Conservation (phyloP, 2,797 vertebrate genomes). For the Thaleichthys pacificus region DNA sequence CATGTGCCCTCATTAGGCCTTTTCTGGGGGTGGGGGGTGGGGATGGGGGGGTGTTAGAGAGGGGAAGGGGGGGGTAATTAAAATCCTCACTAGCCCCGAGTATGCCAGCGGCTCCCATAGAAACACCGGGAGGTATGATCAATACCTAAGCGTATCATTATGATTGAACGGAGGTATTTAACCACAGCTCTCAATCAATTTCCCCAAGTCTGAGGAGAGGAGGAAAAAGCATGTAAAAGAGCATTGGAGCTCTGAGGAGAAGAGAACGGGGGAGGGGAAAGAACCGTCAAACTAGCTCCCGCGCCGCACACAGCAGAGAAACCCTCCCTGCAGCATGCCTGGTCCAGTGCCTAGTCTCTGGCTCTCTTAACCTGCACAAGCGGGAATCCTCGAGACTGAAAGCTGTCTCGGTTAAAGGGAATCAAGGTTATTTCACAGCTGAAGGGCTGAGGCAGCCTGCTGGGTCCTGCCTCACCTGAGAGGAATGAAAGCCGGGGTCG, state of each 20-base stretch:
- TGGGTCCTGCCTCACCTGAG: conserved; percentile 7
- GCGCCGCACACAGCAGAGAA: conserved; percentile 50
- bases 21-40: conserved; percentile 35
- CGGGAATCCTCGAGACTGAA: conserved; percentile 8
- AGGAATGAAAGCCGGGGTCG: neutral
- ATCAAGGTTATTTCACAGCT: conserved; percentile 31
- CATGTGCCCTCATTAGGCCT: conserved; percentile 67
- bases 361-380: conserved; percentile 30
- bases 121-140: conserved; percentile 55
- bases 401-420: conserved; percentile 26
- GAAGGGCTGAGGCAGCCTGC: conserved; percentile 40
- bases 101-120: conserved; percentile 53
- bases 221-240: conserved; percentile 41
- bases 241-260: conserved; percentile 29
- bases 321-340: conserved; percentile 12
- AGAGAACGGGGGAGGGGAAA: conserved; percentile 34
- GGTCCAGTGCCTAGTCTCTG: conserved; percentile 19
- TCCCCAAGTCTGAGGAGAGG: conserved; percentile 38
- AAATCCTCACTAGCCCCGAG: conserved; percentile 57
- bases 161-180: conserved; percentile 73
- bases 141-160: conserved; percentile 70
- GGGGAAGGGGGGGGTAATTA: conserved; percentile 62
- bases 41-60: conserved; percentile 12
- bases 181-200: conserved; percentile 64
- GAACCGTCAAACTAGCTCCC: neutral